phyloP scores from a whole-genome alignment of 2,888 invertebrate genomes.

The Buathra laborator region DNA sequence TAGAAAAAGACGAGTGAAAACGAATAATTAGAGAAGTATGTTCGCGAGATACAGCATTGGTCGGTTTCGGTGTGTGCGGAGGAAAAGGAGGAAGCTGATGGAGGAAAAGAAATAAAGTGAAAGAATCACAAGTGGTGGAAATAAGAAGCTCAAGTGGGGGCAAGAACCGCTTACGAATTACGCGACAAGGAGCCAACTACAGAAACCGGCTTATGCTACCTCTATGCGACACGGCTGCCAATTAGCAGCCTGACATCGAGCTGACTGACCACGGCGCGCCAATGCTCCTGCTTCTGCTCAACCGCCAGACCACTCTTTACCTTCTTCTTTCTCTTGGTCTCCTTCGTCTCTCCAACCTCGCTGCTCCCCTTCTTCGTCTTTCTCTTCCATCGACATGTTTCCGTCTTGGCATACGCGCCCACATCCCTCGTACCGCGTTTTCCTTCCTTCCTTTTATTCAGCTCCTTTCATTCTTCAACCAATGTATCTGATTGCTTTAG shows the following conservation, averaged over 20 bases:
- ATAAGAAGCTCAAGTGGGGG: slow-evolving; percentile 67
- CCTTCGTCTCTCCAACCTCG: slow-evolving; percentile 14
- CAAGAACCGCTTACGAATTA: slow-evolving; percentile 84
- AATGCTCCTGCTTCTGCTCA: slow-evolving; percentile 68
- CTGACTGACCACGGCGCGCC: slow-evolving; percentile 83
- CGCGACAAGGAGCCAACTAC: slow-evolving; percentile 82
- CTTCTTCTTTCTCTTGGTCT: slow-evolving; percentile 59
- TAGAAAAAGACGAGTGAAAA: too few relatives aligned
- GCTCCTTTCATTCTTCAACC: slow-evolving; percentile 33
- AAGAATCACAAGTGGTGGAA: slow-evolving; percentile 33
- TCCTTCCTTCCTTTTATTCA: slow-evolving; percentile 36
- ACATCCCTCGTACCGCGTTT: slow-evolving; percentile 48
- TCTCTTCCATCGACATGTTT: slow-evolving; percentile 64
- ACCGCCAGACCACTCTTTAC: slow-evolving; percentile 70
- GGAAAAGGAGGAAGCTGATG: slow-evolving; percentile 28
- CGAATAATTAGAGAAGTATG: too few relatives aligned
- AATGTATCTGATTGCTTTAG: slow-evolving; percentile 26
- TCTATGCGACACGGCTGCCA: slow-evolving; percentile 84
- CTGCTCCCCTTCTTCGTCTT: slow-evolving; percentile 69
- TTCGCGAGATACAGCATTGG: background rate
- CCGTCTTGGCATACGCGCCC: slow-evolving; percentile 61
- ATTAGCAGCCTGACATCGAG: slow-evolving; percentile 84
- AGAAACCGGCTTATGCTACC: slow-evolving; percentile 82
- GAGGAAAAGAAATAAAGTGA: slow-evolving; percentile 37
- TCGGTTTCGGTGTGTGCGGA: background rate